Evolutionary conservation across 2,888 invertebrate genomes (phyloP).

Genomic region (Oscheius onirici): DNA sequence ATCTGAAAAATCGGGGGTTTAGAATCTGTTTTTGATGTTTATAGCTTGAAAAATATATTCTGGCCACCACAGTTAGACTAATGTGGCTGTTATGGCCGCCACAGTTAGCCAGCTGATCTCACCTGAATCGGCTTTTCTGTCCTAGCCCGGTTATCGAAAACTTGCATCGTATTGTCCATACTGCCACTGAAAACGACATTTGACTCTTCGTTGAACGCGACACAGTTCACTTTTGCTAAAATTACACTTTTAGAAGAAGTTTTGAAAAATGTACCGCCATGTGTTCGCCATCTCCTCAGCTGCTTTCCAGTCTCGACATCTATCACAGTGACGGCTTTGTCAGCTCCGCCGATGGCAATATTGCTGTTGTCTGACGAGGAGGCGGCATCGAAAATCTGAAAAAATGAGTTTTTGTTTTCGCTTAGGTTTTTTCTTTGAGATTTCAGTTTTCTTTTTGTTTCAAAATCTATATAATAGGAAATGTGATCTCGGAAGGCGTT

Average conservation of each 20-base stretch:
- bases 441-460: no score
- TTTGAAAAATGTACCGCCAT: constrained; percentile 77
- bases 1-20: constrained; percentile 72
- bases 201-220: constrained; percentile 93
- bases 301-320: constrained; percentile 92
- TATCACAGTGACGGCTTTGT: constrained; percentile 93
- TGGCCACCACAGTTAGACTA: neutral
- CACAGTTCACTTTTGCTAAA: constrained; percentile 83
- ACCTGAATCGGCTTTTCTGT: constrained; percentile 82
- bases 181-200: constrained; percentile 90
- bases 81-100: neutral
- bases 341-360: constrained; percentile 87
- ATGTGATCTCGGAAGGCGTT: no score
- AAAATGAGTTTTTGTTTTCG: no score
- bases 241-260: neutral
- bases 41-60: no score
- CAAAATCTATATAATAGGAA: no score
- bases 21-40: no score
- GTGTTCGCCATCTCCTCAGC: constrained; percentile 84
- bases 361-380: constrained; percentile 91
- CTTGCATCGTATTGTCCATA: constrained; percentile 88
- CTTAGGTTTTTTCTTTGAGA: no score
- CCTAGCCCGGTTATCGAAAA: constrained; percentile 84
- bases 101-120: constrained; percentile 14
- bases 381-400: constrained; percentile 81